Base-by-base conservation (phyloP, 2,113 vertebrate species). In the Cryptoleucopteryx plumbea region DNA sequence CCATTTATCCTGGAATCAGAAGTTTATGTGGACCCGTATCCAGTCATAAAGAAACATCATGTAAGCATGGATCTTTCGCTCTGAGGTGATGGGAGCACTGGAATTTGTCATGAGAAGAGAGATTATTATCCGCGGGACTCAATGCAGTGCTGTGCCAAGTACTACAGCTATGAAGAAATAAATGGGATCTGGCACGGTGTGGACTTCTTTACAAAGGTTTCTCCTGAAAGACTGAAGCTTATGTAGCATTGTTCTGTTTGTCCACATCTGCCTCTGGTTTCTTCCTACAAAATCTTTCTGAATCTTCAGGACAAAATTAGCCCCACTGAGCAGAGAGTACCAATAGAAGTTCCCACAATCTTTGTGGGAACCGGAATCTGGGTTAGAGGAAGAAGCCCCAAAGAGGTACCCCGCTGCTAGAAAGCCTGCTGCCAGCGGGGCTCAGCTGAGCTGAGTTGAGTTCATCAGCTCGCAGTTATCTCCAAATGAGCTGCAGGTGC, bases 371-470 rank as follows among this genome's bases (percentile, higher is more conserved):
- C 32, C 1, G 0, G 23, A 1, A 36, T 16, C 21, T 50, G 47
- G 21, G 7, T 84, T 42, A 48, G 53, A 48, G 48, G 19, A 26
- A 47, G 34, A 34, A 74, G 23, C 10, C 50, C 50, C 26, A 10
- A 0, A 20, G 13, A 4, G 9, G 3, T 8, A 6, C 21, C 42
- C 25, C 3, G 2, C 8, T 34, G 16, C 5, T 10, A 8, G 47
- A 8, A 10, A 27, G 34, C 10, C 20, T 52, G 43, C 18, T 53
- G 48, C 61, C 20, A 40, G 34, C 36, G 19, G 63, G 43, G 34
- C 63, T 36, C 32, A 29, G 36, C 62, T 80, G 26, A 12, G 40
- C 40, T 27, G 29, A 18, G 68, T 65, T 65, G 6, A 5, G 42
- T 5, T n/a, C 26, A 38, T 71, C 62, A n/a, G 21, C 7, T 36